These are phyloP conservation scores for Eurystomus glaucurus DNA, from an alignment of 2,797 vertebrate genomes.

Conservation along the genomic window DNA sequence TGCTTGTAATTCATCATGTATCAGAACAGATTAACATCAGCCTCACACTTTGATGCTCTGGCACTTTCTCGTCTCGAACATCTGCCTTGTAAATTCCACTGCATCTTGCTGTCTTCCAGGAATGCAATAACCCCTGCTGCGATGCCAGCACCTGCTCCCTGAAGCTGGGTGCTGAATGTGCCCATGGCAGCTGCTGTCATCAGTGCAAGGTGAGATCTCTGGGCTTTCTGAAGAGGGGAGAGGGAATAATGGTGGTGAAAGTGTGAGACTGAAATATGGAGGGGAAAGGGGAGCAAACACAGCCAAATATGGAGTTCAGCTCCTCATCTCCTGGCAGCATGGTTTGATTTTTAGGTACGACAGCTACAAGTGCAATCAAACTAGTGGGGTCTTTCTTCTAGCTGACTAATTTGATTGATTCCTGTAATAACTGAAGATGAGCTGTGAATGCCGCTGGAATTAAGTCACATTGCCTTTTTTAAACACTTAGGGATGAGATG, in stretches of 20 bases:
- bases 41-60: not conserved
- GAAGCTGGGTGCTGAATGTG: slow-evolving; percentile 91
- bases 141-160: slow-evolving; percentile 94
- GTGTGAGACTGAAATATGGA: not conserved
- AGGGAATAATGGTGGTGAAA: not conserved
- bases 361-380: not conserved
- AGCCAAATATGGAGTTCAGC: not conserved
- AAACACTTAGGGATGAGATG: not conserved
- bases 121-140: slow-evolving; percentile 95
- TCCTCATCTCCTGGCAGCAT: not conserved
- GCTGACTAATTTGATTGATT: not conserved
- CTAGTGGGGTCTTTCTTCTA: not conserved
- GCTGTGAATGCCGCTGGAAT: not conserved
- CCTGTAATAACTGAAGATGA: not conserved
- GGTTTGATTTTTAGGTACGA: not conserved
- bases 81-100: not conserved
- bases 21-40: not conserved
- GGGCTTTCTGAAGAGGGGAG: not conserved
- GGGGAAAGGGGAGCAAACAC: not conserved
- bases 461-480: not conserved
- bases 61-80: not conserved
- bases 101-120: slow-evolving; percentile 78
- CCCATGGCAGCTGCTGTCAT: slow-evolving; percentile 95
- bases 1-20: not conserved
- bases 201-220: slow-evolving; percentile 90